Conservation (phyloP, 1,140 invertebrate genomes). For the Colletes latitarsis region DNA sequence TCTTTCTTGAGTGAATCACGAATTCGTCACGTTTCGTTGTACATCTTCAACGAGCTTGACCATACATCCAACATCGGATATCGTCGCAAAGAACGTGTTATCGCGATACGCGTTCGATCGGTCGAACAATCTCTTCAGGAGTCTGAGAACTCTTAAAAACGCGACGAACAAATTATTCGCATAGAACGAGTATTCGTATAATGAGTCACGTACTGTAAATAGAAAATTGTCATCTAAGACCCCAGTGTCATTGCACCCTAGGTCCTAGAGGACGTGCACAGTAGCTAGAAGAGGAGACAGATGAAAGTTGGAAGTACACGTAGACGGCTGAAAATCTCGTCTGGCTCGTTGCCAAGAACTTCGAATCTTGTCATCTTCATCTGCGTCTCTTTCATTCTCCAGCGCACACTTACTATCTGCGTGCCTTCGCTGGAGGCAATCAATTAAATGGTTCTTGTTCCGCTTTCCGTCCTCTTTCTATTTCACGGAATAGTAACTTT, state of each 20-base stretch:
- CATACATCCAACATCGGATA: too few relatives aligned
- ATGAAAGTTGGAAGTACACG: conserved; percentile 67
- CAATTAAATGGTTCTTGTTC: conserved; percentile 42
- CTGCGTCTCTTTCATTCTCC: conserved; percentile 56
- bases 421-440: conserved; percentile 38
- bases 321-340: conserved; percentile 68
- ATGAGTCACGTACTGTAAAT: conserved; percentile 62
- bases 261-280: conserved; percentile 56
- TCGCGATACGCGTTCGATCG: too few relatives aligned
- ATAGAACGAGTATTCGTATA: conserved; percentile 21
- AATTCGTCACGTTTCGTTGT: conserved; percentile 14
- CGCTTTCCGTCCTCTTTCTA: background rate
- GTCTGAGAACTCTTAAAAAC: conserved; percentile 4
- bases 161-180: conserved; percentile 38
- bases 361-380: conserved; percentile 60
- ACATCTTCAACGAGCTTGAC: too few relatives aligned
- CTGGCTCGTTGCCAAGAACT: conserved; percentile 66
- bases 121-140: too few relatives aligned
- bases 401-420: conserved; percentile 33
- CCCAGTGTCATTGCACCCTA: conserved; percentile 64
- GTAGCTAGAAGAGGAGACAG: conserved; percentile 52
- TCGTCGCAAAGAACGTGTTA: too few relatives aligned
- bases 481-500: background rate
- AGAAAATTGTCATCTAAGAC: conserved; percentile 62
- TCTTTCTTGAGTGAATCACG: background rate